Evolutionary conservation across 2,888 invertebrate species (phyloP).

Genomic region (Melieria omissa): DNA sequence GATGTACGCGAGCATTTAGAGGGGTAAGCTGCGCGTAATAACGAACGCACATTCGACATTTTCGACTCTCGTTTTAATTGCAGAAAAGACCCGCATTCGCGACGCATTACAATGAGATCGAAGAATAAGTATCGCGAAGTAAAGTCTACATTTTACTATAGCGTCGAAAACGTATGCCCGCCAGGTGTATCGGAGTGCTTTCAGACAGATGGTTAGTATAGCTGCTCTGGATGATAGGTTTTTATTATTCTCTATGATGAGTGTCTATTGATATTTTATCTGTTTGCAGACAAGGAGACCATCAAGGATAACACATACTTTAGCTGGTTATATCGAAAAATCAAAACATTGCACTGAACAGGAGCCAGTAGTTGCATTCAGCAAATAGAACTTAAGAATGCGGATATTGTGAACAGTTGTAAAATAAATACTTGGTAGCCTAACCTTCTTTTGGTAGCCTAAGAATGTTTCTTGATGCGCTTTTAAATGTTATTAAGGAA

Average conservation of each 20-base stretch:
- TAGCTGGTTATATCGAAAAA: slow-evolving; percentile 61
- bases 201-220: slow-evolving; percentile 53
- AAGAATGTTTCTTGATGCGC: background rate
- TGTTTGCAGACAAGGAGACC: slow-evolving; percentile 54
- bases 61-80: slow-evolving; percentile 15
- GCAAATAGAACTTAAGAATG: too few relatives aligned
- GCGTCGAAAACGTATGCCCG: slow-evolving; percentile 63
- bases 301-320: slow-evolving; percentile 59
- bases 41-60: background rate
- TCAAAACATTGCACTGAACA: slow-evolving; percentile 47
- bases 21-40: slow-evolving; percentile 46
- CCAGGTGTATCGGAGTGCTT: slow-evolving; percentile 55
- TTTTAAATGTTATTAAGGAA: background rate
- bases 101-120: slow-evolving; percentile 60
- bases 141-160: slow-evolving; percentile 60
- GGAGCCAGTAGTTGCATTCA: too few relatives aligned
- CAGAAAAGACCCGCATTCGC: slow-evolving; percentile 60
- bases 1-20: slow-evolving; percentile 58
- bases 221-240: background rate
- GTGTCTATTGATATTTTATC: slow-evolving; percentile 5
- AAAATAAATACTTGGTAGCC: background rate
- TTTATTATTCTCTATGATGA: too few relatives aligned
- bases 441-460: background rate
- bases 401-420: too few relatives aligned
- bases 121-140: slow-evolving; percentile 57